A percentile compares a stretch with the other conserved stretches of the same genome.
Conservation (phyloP, 2,113 vertebrate species). For the Phycodurus eques region DNA sequence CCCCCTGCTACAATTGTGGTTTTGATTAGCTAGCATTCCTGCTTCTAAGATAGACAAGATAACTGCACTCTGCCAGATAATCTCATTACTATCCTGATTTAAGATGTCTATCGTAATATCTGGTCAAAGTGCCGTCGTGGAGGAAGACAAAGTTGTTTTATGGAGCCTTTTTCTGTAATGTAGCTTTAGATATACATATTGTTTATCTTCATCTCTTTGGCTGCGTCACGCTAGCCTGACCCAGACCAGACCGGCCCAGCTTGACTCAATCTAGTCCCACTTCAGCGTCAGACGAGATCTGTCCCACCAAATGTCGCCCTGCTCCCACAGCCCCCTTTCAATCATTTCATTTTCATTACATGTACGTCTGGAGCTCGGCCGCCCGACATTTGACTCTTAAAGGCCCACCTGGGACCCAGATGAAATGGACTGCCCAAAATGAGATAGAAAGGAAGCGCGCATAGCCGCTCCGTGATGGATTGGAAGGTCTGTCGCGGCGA, state of each 20-base stretch:
- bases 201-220: slow-evolving; percentile 20
- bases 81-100: slow-evolving; percentile 38
- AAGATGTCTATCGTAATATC: slow-evolving; percentile 16
- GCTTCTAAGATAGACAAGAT: slow-evolving; percentile 12
- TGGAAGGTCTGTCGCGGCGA: slow-evolving; percentile 41
- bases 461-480: slow-evolving; percentile 54
- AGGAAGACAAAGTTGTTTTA: slow-evolving; percentile 47
- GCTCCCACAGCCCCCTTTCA: slow-evolving; percentile 56
- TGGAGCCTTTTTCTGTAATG: slow-evolving; percentile 23
- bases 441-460: slow-evolving; percentile 51
- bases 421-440: slow-evolving; percentile 55
- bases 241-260: slow-evolving; percentile 22
- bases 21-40: slow-evolving; percentile 24
- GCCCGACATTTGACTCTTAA: slow-evolving; percentile 68
- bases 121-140: slow-evolving; percentile 23
- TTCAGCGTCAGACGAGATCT: slow-evolving; percentile 28
- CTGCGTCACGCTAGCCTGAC: slow-evolving; percentile 8
- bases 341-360: slow-evolving; percentile 68
- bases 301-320: slow-evolving; percentile 33
- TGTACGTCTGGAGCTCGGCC: slow-evolving; percentile 53
- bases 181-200: slow-evolving; percentile 49
- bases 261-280: slow-evolving; percentile 34
- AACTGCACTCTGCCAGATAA: slow-evolving; percentile 30
- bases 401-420: slow-evolving; percentile 65
- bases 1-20: slow-evolving; percentile 15